Evolutionary conservation across 2,113 vertebrate genomes (phyloP), one percentile per base, ranked within the genome.

Genomic region (Ifrita kowaldi): DNA sequence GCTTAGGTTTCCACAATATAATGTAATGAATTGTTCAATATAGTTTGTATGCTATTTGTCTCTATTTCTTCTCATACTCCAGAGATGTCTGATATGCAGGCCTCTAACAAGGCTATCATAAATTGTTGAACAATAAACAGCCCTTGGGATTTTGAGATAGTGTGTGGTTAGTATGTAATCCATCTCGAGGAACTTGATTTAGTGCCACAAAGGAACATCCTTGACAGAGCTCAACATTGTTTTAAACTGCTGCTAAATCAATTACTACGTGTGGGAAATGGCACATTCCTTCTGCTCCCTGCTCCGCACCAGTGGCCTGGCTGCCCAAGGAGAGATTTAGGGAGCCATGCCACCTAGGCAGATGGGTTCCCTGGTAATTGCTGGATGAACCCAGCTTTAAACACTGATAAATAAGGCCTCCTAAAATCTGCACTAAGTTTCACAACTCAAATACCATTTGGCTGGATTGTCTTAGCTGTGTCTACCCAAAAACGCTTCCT

Each of bases 161-260:
- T 91, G 84, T 95, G 97, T 91, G 95, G 97, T 97, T 97, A 97
- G 97, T 90, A 91, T 94, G 97, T 84, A 93, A 98, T 98, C 95
- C 95, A 96, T 98, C 98, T 97, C 64, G 28, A 94, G 95, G 89
- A 97, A 89, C 95, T 95, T 97, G 97, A 98, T 98, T 98, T 98
- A 98, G 87, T 86, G 91, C 86, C 97, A 91, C 96, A 70, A 85
- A 97, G 97, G 96, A 95, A 76, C 94, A 76, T 96, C 95, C 91
- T 81, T 93, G 97, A 98, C 97, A 98, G 96, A 78, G 84, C 87
- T 97, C 96, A 91, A 93, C 97, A 90, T 97, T 98, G 97, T 98
- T 97, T 97, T 97, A 98, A 98, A 97, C 96, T 97, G 97, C 98
- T 98, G 97, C 86, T 98, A 97, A 98, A 98, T 98, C 98, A 98